Percentiles rank a stretch among this genome's conserved stretches.
Conservation (phyloP, 1,140 invertebrate species). For the Trichonephila inaurata region DNA sequence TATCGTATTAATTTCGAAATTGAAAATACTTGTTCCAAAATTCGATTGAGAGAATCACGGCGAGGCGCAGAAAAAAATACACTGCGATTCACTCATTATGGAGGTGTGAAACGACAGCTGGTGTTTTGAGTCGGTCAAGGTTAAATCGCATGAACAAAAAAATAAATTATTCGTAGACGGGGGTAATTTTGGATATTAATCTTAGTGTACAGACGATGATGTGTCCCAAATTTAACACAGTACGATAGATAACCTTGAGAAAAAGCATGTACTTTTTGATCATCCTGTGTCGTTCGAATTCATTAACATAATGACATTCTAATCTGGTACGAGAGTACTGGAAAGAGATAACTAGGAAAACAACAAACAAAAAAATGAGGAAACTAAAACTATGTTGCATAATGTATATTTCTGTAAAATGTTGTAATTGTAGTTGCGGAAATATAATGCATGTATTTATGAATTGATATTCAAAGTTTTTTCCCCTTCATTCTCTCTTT, state of each 20-base stretch:
- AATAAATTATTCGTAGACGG: background rate
- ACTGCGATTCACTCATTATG: background rate
- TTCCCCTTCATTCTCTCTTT: too few relatives aligned
- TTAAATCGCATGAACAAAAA: background rate
- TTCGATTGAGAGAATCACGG: background rate
- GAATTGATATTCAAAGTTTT: too few relatives aligned
- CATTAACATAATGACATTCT: too few relatives aligned
- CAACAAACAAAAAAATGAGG: too few relatives aligned
- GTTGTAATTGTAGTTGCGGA: too few relatives aligned
- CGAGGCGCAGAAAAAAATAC: background rate
- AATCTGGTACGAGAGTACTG: too few relatives aligned
- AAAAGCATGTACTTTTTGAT: background rate
- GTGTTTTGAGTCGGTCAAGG: background rate
- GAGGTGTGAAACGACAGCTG: constrained; percentile 4
- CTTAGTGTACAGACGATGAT: background rate
- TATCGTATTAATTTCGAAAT: background rate
- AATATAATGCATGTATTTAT: too few relatives aligned
- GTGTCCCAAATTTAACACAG: background rate
- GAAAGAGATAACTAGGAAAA: too few relatives aligned
- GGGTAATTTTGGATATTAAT: background rate
- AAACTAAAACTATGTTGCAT: too few relatives aligned
- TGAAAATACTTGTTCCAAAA: background rate
- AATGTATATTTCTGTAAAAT: too few relatives aligned
- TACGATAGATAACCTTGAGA: background rate
- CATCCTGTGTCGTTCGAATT: background rate